A percentile compares a stretch with the other conserved stretches of the same genome.
Evolutionary conservation across 2,113 vertebrate genomes (phyloP).

Genomic region (Ranitomeya imitator): DNA sequence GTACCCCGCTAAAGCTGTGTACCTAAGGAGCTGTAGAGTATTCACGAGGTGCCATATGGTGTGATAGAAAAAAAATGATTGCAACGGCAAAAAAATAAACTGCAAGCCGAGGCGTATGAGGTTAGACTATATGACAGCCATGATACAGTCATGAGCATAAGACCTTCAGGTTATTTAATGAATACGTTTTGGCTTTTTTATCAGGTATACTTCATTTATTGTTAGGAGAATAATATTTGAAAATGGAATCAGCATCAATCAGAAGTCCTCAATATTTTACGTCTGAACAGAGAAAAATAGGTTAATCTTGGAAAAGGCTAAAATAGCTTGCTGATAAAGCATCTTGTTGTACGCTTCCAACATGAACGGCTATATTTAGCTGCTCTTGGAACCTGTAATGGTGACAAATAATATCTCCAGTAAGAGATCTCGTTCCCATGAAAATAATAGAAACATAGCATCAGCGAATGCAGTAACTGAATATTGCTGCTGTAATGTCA

Average conservation of each 20-base stretch:
- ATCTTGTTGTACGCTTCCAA: constrained; percentile 29
- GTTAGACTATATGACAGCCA: background rate
- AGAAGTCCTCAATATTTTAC: background rate
- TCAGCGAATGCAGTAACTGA: background rate
- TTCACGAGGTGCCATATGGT: background rate
- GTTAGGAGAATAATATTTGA: background rate
- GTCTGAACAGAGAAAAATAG: background rate
- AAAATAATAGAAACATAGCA: constrained; percentile 19
- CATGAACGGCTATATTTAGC: constrained; percentile 39
- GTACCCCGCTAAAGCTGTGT: no score
- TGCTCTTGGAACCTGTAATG: constrained; percentile 34
- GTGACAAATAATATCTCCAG: constrained; percentile 45
- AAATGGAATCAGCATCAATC: background rate
- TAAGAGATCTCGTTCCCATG: constrained; percentile 35
- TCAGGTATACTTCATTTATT: background rate
- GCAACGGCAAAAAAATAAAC: background rate
- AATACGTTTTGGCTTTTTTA: background rate
- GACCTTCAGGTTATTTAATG: background rate
- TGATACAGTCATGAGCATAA: background rate
- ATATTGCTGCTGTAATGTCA: background rate
- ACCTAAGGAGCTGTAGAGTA: no score
- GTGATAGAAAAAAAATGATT: background rate
- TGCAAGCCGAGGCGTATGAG: background rate
- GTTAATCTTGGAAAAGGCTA: constrained; percentile 30
- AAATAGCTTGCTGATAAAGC: constrained; percentile 50